These are phyloP conservation scores for Glaucopsyche alexis DNA, from an alignment of 2,888 invertebrate species.

Conservation along the genomic window DNA sequence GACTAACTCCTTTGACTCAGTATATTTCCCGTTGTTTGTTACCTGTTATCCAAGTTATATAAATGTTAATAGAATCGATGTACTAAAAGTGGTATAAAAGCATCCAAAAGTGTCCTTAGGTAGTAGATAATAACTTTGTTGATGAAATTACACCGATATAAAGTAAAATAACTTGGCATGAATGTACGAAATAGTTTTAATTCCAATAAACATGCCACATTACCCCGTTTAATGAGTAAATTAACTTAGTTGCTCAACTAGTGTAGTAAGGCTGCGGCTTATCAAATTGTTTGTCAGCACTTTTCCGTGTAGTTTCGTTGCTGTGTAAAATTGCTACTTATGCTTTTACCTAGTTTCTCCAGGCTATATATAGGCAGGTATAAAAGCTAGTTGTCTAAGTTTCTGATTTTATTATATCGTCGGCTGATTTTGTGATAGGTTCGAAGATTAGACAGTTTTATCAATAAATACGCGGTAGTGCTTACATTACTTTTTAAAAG, in stretches of 20 bases:
- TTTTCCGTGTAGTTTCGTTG: slow-evolving; percentile 21
- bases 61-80: too few species aligned
- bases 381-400: neutral
- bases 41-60: too few species aligned
- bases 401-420: neutral
- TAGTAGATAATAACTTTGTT: too few species aligned
- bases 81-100: too few species aligned
- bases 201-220: slow-evolving; percentile 17
- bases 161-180: neutral
- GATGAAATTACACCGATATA: neutral
- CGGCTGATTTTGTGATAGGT: neutral
- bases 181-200: slow-evolving; percentile 10
- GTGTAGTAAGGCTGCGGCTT: neutral
- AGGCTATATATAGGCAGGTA: too few species aligned
- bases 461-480: neutral
- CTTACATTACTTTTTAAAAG: neutral
- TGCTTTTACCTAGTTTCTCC: slow-evolving; percentile 13
- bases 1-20: too few species aligned
- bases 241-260: slow-evolving; percentile 27
- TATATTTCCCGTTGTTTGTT: too few species aligned
- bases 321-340: slow-evolving; percentile 24
- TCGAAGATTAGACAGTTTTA: neutral
- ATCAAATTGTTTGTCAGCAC: slow-evolving; percentile 27
- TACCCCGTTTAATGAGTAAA: slow-evolving; percentile 23
- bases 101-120: too few species aligned